Percentiles rank a stretch among this genome's conserved stretches.
These are phyloP conservation scores for Ficedula albicollis DNA, from an alignment of 2,797 vertebrate species.

Conservation along the genomic window DNA sequence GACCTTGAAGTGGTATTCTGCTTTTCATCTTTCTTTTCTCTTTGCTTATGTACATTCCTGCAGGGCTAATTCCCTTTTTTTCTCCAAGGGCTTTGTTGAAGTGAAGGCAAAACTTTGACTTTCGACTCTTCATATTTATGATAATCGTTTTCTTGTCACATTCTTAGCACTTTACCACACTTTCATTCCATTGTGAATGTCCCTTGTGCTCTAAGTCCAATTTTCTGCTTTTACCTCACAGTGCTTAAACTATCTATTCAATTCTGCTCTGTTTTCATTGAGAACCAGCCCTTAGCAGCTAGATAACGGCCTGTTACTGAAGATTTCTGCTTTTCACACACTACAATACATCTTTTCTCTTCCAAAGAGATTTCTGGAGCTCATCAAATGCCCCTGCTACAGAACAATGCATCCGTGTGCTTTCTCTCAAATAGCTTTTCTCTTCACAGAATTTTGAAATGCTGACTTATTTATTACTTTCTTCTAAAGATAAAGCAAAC, in stretches of 20 bases:
- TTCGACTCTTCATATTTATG: neutral
- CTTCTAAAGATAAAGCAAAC: constrained; percentile 38
- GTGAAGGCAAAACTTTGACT: constrained; percentile 14
- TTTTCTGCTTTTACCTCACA: constrained; percentile 51
- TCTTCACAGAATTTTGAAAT: constrained; percentile 35
- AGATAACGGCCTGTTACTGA: constrained; percentile 35
- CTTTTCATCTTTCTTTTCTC: constrained; percentile 7
- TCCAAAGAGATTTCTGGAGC: constrained; percentile 44
- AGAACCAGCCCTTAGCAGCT: constrained; percentile 43
- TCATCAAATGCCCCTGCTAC: constrained; percentile 23
- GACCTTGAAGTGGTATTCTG: constrained; percentile 24
- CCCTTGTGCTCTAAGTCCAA: constrained; percentile 37
- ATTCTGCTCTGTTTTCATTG: constrained; percentile 51
- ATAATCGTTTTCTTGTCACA: constrained; percentile 34
- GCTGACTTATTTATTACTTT: constrained; percentile 44
- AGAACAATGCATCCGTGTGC: constrained; percentile 21
- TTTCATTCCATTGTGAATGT: constrained; percentile 41
- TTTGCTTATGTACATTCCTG: constrained; percentile 3
- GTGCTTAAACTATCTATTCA: constrained; percentile 46
- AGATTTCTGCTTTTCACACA: constrained; percentile 54
- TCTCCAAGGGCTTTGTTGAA: constrained; percentile 4
- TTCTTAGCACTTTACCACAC: constrained; percentile 14
- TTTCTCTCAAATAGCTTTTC: constrained; percentile 38
- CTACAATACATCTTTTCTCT: constrained; percentile 56
- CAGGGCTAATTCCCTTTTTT: neutral